A percentile compares a stretch with the other conserved stretches of the same genome.
phyloP scores from a whole-genome alignment of 2,797 vertebrate genomes.

The Gadopsis bispinosus region DNA sequence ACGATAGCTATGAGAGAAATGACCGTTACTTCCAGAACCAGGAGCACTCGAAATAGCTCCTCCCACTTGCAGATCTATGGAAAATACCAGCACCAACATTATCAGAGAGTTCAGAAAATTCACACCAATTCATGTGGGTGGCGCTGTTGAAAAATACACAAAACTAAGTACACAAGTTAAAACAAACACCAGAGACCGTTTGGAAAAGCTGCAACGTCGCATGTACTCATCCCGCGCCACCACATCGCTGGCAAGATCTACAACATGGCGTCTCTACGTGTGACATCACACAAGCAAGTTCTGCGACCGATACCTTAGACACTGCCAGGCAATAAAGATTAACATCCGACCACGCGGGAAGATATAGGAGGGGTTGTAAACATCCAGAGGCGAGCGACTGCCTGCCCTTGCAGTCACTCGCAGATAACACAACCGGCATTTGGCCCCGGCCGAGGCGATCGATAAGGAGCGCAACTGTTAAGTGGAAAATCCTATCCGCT shows the following conservation, averaged over 20 bases:
- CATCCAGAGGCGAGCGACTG: constrained; percentile 29
- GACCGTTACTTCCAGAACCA: neutral
- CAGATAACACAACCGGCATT: constrained; percentile 52
- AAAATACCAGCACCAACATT: neutral
- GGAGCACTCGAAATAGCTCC: neutral
- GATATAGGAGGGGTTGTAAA: constrained; percentile 61
- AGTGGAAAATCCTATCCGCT: constrained; percentile 62
- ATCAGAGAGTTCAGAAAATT: neutral
- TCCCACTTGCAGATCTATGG: neutral
- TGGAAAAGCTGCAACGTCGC: too few relatives aligned
- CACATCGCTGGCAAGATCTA: constrained; percentile 35
- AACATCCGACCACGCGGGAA: constrained; percentile 42
- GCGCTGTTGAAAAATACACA: neutral
- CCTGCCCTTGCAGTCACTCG: constrained; percentile 37
- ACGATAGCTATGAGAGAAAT: neutral
- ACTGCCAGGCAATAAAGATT: constrained; percentile 67
- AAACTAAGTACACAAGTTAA: neutral
- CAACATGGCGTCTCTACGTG: constrained; percentile 31
- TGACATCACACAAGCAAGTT: constrained; percentile 52
- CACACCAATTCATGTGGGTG: neutral
- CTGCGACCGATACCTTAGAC: constrained; percentile 47
- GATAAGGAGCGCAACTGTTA: constrained; percentile 62
- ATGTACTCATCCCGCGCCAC: neutral
- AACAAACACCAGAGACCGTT: neutral
- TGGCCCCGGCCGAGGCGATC: constrained; percentile 23